Percentiles rank a stretch among this genome's conserved stretches.
Conservation (phyloP, 2,113 vertebrate species). For the Balaeniceps rex region DNA sequence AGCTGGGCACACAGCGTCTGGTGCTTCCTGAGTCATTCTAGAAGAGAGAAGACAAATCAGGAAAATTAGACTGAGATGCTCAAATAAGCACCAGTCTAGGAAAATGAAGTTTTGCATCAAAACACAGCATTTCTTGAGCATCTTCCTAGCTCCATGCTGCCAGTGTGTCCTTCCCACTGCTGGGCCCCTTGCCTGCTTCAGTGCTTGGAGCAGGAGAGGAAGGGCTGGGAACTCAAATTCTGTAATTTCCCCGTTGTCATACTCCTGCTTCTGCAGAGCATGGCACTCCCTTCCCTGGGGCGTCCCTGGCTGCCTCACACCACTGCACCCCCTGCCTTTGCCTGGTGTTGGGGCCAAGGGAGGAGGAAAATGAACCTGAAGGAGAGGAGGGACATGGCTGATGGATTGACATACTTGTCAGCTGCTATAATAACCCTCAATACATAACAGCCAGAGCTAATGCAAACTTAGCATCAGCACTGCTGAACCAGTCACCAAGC, state of each 20-base stretch:
- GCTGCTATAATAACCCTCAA: background rate
- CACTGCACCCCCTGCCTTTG: background rate
- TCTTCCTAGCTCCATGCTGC: background rate
- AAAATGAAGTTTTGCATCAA: background rate
- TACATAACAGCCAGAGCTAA: background rate
- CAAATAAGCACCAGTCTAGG: too few species aligned
- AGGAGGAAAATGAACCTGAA: background rate
- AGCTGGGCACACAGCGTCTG: background rate
- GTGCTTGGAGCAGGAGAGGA: background rate
- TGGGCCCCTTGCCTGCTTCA: background rate
- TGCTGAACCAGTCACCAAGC: background rate
- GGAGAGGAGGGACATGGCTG: background rate
- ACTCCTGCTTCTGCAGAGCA: background rate
- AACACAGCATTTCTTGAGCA: background rate
- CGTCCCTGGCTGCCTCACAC: background rate
- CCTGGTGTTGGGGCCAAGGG: background rate
- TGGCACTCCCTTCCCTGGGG: background rate
- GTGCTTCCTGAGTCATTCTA: background rate
- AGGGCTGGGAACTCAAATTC: background rate
- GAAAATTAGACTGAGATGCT: background rate
- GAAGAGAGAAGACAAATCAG: background rate
- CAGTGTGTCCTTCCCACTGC: background rate
- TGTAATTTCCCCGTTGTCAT: background rate
- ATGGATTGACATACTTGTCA: background rate
- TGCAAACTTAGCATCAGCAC: background rate